Conservation (phyloP, 37 sponge, comb jelly and placozoan genomes). For the Lycopodina hypogea region DNA sequence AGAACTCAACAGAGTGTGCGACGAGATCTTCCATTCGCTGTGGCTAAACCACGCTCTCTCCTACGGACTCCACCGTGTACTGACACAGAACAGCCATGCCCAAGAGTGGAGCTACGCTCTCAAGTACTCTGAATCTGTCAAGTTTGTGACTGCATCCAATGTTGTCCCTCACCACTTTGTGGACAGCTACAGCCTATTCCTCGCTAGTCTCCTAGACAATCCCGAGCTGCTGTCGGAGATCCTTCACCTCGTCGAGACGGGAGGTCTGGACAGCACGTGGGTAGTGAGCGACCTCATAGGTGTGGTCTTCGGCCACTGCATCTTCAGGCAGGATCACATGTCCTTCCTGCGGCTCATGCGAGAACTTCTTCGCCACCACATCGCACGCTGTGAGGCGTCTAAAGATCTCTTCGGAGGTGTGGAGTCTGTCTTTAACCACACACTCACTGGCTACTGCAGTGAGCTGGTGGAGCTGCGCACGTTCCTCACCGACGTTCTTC, state of each 20-base stretch:
- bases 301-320: constrained; percentile 58
- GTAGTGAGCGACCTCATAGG: constrained; percentile 51
- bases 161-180: constrained; percentile 14
- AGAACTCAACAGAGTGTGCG: constrained; percentile 38
- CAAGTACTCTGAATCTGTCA: background rate
- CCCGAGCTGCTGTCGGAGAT: constrained; percentile 36
- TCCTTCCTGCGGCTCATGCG: constrained; percentile 30
- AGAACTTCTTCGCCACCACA: constrained; percentile 26
- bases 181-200: constrained; percentile 22
- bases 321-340: constrained; percentile 53
- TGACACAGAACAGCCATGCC: constrained; percentile 8
- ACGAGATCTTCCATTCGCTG: constrained; percentile 43
- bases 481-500: constrained; percentile 38
- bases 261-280: constrained; percentile 45
- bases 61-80: constrained; percentile 15
- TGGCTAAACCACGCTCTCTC: constrained; percentile 47
- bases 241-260: constrained; percentile 29
- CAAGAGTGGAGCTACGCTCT: constrained; percentile 39
- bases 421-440: constrained; percentile 39
- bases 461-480: constrained; percentile 34
- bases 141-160: constrained; percentile 41
- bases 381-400: constrained; percentile 9
- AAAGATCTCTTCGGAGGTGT: constrained; percentile 49
- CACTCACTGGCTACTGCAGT: constrained; percentile 35
- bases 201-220: constrained; percentile 5